Evolutionary conservation across 2,888 invertebrate species (phyloP), one percentile per base, ranked within the genome.

Genomic region (Hermodice carunculata): DNA sequence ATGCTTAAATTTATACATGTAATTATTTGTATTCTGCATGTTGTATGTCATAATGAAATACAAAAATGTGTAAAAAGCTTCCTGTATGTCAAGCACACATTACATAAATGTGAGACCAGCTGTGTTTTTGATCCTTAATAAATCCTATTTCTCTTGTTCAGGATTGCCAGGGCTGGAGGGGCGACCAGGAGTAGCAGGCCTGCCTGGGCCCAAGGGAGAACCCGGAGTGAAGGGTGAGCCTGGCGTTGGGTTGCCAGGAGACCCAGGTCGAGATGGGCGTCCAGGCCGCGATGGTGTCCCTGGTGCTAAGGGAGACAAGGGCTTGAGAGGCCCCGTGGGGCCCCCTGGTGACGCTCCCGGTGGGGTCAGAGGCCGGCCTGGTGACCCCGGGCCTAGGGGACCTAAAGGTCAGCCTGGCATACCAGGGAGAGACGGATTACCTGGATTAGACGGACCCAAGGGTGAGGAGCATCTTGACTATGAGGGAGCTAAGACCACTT

Each of bases 171-270:
- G 63, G 3, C 26, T 57, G 22, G 57, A 63, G 31, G 63, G 63
- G 26, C 48, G 37, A 22, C 56, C 64, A 31, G 64, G 64, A 28
- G 19, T 4, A 8, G 52, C 64, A 29, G 64, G 64, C 24, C 58
- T 52, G 5, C 58, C 59, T 40, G 64, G 58, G 22, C 22, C 49
- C 24, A 58, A 52, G 28, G 64, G 64, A 32, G 53, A 48, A 43
- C 62, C 62, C 11, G 66, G 66, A 40, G 24, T 22, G 11, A 71
- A 76, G 61, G 78, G 78, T 19, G 59, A 43, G 28, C 43, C 59
- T 63, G 81, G 81, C 29, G 26, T 29, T 5, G 11, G 31, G 2
- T n/a, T 64, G 29, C 51, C 37, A 46, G 48, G 66, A n/a, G 34
- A 8, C 3, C 32, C 44, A 3, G 64, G 54, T 1, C 17, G 3